phyloP scores from a whole-genome alignment of 2,888 invertebrate species.

The Himalopsyche kuldschensis region DNA sequence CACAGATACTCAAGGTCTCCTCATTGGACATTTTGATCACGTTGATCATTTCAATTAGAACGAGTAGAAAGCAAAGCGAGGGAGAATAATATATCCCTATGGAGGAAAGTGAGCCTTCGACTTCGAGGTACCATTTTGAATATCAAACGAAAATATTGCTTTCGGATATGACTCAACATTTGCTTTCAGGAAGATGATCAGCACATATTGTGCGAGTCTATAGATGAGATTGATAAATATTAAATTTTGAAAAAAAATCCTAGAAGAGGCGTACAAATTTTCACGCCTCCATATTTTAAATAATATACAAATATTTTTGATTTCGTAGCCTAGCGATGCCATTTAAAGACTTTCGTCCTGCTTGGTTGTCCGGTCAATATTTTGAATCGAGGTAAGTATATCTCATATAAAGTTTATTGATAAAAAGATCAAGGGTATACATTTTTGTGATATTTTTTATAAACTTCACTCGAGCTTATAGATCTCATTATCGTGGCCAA shows the following conservation, averaged over 20 bases:
- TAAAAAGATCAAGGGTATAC: too few relatives aligned
- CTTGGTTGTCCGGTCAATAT: too few relatives aligned
- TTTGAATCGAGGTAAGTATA: too few relatives aligned
- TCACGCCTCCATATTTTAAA: too few relatives aligned
- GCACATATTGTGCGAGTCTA: neutral
- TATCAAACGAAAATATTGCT: neutral
- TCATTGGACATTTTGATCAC: neutral
- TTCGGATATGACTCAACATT: neutral
- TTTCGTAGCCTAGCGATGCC: too few relatives aligned
- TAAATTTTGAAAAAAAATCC: neutral
- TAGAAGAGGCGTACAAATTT: too few relatives aligned
- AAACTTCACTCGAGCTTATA: too few relatives aligned
- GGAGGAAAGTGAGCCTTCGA: neutral
- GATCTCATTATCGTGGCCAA: too few relatives aligned
- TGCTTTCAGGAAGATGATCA: neutral
- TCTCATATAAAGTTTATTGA: too few relatives aligned
- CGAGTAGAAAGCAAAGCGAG: neutral
- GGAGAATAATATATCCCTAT: neutral
- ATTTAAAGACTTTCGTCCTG: too few relatives aligned
- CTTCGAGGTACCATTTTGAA: neutral
- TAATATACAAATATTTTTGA: too few relatives aligned
- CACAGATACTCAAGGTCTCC: neutral
- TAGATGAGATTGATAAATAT: neutral
- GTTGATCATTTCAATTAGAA: neutral
- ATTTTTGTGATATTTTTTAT: too few relatives aligned